These are phyloP conservation scores for Chalcis sispes DNA, from an alignment of 2,888 invertebrate species.

Conservation along the genomic window DNA sequence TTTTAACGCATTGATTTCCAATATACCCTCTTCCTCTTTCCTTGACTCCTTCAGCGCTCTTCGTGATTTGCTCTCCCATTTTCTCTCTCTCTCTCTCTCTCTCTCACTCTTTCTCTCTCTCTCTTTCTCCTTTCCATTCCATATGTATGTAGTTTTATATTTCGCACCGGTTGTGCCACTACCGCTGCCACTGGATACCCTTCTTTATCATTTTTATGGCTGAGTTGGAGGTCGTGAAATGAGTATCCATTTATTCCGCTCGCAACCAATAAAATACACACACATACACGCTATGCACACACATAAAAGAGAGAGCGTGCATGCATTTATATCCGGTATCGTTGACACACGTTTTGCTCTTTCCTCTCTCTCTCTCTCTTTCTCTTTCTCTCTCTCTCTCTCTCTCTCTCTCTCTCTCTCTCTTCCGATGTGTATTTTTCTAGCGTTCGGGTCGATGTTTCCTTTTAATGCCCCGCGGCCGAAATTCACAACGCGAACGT, in stretches of 20 bases:
- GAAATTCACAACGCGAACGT: too few relatives aligned
- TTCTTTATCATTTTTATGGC: constrained; percentile 74
- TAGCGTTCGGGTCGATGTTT: neutral
- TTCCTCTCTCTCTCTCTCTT: neutral
- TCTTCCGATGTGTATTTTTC: constrained; percentile 24
- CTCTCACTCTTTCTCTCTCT: neutral
- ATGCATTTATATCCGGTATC: neutral
- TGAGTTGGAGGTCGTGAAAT: constrained; percentile 70
- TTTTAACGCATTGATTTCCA: constrained; percentile 63
- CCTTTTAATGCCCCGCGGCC: too few relatives aligned
- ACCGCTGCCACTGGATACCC: constrained; percentile 64
- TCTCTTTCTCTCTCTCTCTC: constrained; percentile 19
- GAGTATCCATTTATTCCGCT: constrained; percentile 70
- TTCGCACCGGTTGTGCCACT: constrained; percentile 64
- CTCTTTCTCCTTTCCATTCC: constrained; percentile 57
- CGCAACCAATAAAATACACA: constrained; percentile 71
- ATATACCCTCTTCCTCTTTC: constrained; percentile 54
- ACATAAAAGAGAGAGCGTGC: too few relatives aligned
- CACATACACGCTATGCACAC: constrained; percentile 20
- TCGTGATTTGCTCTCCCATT: too few relatives aligned
- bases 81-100: too few relatives aligned
- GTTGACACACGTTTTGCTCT: neutral
- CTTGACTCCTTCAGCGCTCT: too few relatives aligned
- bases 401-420: neutral
- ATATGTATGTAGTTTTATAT: constrained; percentile 69